These are phyloP conservation scores for Rhincodon typus DNA, from an alignment of 2,797 vertebrate species.

Conservation along the genomic window DNA sequence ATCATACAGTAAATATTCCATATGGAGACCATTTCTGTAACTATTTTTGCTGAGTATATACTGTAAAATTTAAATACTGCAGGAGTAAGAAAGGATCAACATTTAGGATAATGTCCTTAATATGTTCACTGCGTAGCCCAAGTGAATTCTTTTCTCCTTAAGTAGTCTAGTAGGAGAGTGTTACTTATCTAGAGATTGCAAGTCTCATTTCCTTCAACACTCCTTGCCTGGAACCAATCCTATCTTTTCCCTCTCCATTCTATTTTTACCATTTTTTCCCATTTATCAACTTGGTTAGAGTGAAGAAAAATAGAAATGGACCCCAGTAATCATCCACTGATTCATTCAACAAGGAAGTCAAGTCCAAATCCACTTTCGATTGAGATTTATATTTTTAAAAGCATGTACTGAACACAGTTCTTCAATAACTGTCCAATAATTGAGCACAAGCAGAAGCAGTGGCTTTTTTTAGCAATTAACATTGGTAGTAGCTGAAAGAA, in stretches of 20 bases:
- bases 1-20: not conserved
- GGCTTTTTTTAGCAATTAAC: not conserved
- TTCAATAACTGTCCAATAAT: not conserved
- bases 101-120: not conserved
- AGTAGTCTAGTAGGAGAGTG: not conserved
- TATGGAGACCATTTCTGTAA: not conserved
- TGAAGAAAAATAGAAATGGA: not conserved
- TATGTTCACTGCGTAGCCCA: not conserved
- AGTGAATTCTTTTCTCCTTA: not conserved
- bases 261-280: not conserved
- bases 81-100: not conserved
- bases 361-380: not conserved
- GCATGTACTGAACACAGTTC: not conserved
- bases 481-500: not conserved
- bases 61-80: not conserved
- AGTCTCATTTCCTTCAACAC: not conserved
- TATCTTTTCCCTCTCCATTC: not conserved
- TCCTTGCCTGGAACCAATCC: not conserved
- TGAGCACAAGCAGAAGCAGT: not conserved
- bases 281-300: no score
- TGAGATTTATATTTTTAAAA: not conserved
- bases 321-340: not conserved
- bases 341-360: not conserved
- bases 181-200: not conserved
- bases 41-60: not conserved